Base-by-base conservation (phyloP, 2,888 invertebrate species). In the Stegophylla sp. region DNA sequence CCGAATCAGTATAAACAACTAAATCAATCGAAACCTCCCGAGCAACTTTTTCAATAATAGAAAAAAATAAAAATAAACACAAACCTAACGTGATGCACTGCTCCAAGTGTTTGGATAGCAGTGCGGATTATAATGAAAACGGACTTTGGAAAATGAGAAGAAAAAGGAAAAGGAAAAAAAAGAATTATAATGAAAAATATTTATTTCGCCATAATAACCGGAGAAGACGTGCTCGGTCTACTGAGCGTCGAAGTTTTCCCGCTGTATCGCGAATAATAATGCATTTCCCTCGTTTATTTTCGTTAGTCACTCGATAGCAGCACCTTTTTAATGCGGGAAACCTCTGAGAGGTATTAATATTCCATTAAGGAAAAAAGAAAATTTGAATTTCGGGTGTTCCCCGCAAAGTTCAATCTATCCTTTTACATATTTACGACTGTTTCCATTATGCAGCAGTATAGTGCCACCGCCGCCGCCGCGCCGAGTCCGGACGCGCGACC, bases 341-440 rank as follows among this genome's bases (percentile, higher is more conserved):
- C 79, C 71, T 61, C 69, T 20, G 48, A 59, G 69, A 69, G 71
- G 69, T 79, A 71, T 79, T 79, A 79, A 79, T 79, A 79, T 79
- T 79, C 79, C 79, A 79, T 79, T 79, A 71, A 79, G 71, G 79
- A 61, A 79, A 79, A 34, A 69, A 71, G 71, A 71, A 79, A 79
- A 79, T 79, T 79, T 79, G 61, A 79, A 79, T 79, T 79, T 79
- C 51, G 71, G 71, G 61, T 71, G 51, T 69, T 69, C 71, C n/a
- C n/a, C 48, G 23, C 61, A 79, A 71, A 79, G 79, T 79, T 79
- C 79, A 79, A 71, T 71, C 79, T 71, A 71, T 79, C 71, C 79
- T 79, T 79, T 79, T 79, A 79, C 79, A 79, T 79, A 79, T 79
- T 79, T 79, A 79, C 79, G 79, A 79, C 79, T 71, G 79, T 79